phyloP scores from a whole-genome alignment of 2,888 invertebrate species.

The Lymantria monacha region DNA sequence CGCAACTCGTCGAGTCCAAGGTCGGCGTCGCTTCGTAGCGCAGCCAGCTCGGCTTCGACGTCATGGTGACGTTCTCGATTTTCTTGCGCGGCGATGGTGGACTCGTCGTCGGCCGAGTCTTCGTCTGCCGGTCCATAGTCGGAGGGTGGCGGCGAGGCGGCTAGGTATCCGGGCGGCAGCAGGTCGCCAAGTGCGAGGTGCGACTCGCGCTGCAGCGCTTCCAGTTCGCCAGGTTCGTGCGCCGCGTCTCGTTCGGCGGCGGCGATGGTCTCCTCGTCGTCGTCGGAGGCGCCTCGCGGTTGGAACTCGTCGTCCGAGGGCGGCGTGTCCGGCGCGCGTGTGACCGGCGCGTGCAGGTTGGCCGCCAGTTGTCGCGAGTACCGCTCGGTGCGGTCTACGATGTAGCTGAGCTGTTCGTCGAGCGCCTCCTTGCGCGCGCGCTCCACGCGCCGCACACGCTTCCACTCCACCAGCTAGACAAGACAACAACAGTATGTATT shows the following conservation, averaged over 20 bases:
- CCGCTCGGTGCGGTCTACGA: constrained; percentile 99
- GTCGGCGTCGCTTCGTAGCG: constrained; percentile 90
- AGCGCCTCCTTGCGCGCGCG: constrained; percentile 96
- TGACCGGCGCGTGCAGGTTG: constrained; percentile 79
- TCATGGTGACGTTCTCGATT: constrained; percentile 87
- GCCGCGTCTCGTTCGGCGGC: constrained; percentile 89
- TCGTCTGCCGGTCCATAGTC: constrained; percentile 88
- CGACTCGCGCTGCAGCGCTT: constrained; percentile 93
- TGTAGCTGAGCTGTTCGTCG: constrained; percentile 97
- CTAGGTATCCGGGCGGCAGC: constrained; percentile 91
- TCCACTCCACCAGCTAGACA: constrained; percentile 92
- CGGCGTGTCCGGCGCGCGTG: constrained; percentile 28
- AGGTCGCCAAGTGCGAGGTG: constrained; percentile 94
- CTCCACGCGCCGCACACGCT: constrained; percentile 95
- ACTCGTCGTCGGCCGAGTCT: constrained; percentile 85
- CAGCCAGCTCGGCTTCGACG: constrained; percentile 91
- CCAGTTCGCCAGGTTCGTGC: constrained; percentile 87
- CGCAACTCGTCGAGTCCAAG: constrained; percentile 91
- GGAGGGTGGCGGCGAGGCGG: constrained; percentile 84
- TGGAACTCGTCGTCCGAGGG: constrained; percentile 89
- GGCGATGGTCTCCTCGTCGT: constrained; percentile 97
- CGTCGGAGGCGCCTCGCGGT: constrained; percentile 87
- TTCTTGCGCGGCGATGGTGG: constrained; percentile 68
- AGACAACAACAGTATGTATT: no score
- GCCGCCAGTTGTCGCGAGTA: constrained; percentile 96